phyloP scores from a whole-genome alignment of 2,797 vertebrate genomes.

The Pelodytes ibericus region DNA sequence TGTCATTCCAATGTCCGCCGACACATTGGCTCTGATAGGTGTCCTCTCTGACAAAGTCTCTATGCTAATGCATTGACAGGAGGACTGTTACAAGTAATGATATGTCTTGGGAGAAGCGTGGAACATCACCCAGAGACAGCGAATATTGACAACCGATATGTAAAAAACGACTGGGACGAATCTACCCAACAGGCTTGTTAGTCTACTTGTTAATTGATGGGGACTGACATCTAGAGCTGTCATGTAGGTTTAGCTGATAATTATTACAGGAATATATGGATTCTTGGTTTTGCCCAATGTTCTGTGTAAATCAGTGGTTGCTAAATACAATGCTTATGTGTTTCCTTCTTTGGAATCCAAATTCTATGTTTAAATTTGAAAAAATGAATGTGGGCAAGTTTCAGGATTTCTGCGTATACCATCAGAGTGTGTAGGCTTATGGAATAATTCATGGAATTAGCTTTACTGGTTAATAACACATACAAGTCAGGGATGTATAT shows the following conservation, averaged over 20 bases:
- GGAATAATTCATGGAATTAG: too few species aligned
- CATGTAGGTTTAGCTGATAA: background rate
- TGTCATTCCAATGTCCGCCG: background rate
- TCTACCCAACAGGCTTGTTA: background rate
- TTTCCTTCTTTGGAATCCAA: too few species aligned
- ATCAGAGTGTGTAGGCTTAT: too few species aligned
- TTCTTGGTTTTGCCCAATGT: too few species aligned
- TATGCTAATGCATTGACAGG: background rate
- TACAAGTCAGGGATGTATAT: too few species aligned
- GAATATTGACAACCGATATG: background rate
- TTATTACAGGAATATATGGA: too few species aligned
- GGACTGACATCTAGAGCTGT: background rate
- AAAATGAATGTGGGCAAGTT: too few species aligned
- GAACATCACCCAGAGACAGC: conserved; percentile 10
- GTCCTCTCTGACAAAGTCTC: background rate
- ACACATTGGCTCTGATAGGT: background rate
- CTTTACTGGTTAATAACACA: too few species aligned
- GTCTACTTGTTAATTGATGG: conserved; percentile 9
- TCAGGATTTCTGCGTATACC: too few species aligned
- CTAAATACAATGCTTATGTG: too few species aligned
- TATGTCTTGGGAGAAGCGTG: background rate
- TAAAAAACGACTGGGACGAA: conserved; percentile 6
- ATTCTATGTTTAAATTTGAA: too few species aligned
- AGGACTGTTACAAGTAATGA: conserved; percentile 11
- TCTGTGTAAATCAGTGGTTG: too few species aligned